Base-by-base conservation (phyloP, 30 jellyfish, hydroid and myxozoan species). In the Aurelia sp. region DNA sequence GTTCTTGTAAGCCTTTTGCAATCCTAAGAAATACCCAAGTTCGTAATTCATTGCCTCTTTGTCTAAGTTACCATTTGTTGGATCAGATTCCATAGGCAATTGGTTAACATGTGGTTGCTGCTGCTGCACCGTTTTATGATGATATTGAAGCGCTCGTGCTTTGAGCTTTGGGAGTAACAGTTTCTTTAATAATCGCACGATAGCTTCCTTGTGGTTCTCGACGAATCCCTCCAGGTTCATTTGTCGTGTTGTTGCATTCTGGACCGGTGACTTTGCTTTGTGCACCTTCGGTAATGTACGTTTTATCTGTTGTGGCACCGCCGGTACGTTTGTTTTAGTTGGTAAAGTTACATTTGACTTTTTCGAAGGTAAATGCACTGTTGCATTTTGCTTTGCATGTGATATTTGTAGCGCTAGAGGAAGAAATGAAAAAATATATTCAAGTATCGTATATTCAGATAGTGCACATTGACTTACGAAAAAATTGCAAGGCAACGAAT, bases 1-100 rank as follows among this genome's bases (percentile, higher is more conserved):
- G 38, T 84, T 84, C 76, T 72, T 84, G 48, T 67, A 84, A 52
- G 93, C 93, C 55, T 84, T 84, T 62, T 84, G 93, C 40, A 84
- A 33, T 21, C 93, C 93, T 10, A 84, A 55, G 44, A 84, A 84
- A 71, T 84, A 84, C 17, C 93, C 93, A 21, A 84, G 87, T 52
- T 84, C 93, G 66, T 84, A 84, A 66, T 84, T 84, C 93, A 84
- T 84, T 16, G 93, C 93, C 58, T 84, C 93, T 73, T 72, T 84
- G 67, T 84, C 93, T 13, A 84, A 81, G 51, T 84, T 84, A 3
- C 84, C 76, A 57, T 72, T 64, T 12, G 80, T 41, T 8, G 71
- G 81, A 53, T 84, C 93, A 10, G 74, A 50, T 35, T 59, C 86
- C 18, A 64, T 69, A 8, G 69, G 52, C 15, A 44, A 44, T 16